Conservation (phyloP, 2,113 vertebrate genomes). For the Misgurnus anguillicaudatus region DNA sequence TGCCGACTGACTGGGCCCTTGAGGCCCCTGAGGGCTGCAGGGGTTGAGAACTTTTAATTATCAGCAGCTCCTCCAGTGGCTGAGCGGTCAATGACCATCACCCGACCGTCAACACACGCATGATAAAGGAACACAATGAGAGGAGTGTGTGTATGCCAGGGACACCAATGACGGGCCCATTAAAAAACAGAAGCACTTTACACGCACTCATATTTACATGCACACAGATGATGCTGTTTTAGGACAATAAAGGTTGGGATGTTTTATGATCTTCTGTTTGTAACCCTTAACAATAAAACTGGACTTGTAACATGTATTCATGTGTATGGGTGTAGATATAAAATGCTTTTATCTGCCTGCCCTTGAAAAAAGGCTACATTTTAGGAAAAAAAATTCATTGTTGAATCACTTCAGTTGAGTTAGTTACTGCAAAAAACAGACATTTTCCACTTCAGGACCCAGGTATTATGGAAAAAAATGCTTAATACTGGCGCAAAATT, state of each 20-base stretch:
- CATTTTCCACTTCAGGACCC: too few relatives aligned
- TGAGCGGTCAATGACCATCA: conserved; percentile 88
- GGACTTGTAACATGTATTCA: background rate
- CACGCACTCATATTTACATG: background rate
- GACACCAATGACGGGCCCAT: background rate
- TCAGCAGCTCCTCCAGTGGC: conserved; percentile 78
- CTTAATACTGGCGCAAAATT: too few relatives aligned
- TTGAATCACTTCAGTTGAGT: too few relatives aligned
- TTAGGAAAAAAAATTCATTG: too few relatives aligned
- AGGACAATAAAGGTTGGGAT: background rate
- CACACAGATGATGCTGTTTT: background rate
- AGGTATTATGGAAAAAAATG: too few relatives aligned
- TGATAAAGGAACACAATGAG: conserved; percentile 85
- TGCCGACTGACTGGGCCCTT: conserved; percentile 72
- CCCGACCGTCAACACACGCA: conserved; percentile 79
- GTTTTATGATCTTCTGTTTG: background rate
- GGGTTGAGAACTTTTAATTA: conserved; percentile 95
- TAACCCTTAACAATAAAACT: background rate
- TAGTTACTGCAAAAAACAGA: too few relatives aligned
- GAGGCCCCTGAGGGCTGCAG: conserved; percentile 79
- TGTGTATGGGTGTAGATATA: too few relatives aligned
- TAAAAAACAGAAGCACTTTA: background rate
- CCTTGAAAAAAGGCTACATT: too few relatives aligned
- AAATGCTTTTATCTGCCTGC: too few relatives aligned
- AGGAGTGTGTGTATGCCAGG: conserved; percentile 50